Evolutionary conservation across 1,140 invertebrate genomes (phyloP).

Genomic region (Papilio machaon): DNA sequence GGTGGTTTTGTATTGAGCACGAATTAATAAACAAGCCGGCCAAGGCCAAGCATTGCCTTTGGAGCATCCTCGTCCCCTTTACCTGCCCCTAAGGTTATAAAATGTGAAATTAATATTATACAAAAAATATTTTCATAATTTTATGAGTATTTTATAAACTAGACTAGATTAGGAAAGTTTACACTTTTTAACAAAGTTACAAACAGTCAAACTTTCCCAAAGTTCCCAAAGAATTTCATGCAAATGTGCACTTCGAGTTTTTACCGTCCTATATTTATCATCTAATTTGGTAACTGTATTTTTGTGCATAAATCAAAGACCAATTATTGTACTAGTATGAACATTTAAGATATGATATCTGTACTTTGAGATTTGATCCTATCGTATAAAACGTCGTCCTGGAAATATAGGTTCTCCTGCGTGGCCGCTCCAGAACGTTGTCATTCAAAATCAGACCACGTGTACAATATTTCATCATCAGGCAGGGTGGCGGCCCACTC

Average conservation of each 20-base stretch:
- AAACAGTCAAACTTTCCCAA: neutral
- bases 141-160: neutral
- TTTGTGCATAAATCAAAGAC: neutral
- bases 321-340: conserved; percentile 44
- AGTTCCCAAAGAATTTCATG: neutral
- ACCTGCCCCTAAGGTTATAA: conserved; percentile 46
- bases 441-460: conserved; percentile 86
- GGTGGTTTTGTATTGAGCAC: conserved; percentile 63
- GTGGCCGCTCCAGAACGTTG: conserved; percentile 80
- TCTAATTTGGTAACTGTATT: neutral
- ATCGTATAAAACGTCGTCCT: conserved; percentile 71
- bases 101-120: neutral
- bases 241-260: neutral
- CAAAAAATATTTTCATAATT: neutral
- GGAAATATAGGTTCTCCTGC: conserved; percentile 65
- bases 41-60: conserved; percentile 68
- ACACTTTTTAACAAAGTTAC: neutral
- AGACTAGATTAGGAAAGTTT: neutral
- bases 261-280: neutral
- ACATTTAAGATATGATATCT: conserved; percentile 65
- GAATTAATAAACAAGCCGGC: conserved; percentile 77
- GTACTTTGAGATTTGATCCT: conserved; percentile 71
- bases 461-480: conserved; percentile 87
- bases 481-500: conserved; percentile 58
- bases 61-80: conserved; percentile 57